Conservation (phyloP, 2,888 invertebrate genomes). For the Halictus ligatus region DNA sequence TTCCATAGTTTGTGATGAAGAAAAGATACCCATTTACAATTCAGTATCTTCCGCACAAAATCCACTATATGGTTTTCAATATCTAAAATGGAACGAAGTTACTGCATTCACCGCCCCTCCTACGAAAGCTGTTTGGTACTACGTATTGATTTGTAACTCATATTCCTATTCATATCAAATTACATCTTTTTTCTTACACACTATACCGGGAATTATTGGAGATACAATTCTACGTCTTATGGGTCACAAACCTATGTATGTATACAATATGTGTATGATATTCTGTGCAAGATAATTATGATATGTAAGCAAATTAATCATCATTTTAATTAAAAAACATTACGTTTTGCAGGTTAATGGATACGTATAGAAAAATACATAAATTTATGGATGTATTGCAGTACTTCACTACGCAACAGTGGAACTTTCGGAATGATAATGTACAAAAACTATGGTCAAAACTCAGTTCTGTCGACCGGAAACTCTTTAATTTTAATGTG, state of each 20-base stretch:
- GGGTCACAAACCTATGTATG: constrained; percentile 88
- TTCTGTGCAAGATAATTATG: too few relatives aligned
- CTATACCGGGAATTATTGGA: constrained; percentile 87
- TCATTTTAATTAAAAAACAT: background rate
- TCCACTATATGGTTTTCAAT: constrained; percentile 91
- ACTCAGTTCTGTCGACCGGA: too few relatives aligned
- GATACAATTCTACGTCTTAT: constrained; percentile 85
- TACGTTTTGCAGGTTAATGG: background rate
- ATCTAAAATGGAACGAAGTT: constrained; percentile 84
- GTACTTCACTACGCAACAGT: background rate
- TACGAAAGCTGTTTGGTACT: constrained; percentile 88
- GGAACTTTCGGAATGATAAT: background rate
- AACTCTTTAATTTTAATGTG: background rate
- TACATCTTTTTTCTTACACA: constrained; percentile 86
- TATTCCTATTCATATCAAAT: constrained; percentile 86
- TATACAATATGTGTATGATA: background rate
- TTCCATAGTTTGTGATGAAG: constrained; percentile 41
- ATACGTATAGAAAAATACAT: background rate
- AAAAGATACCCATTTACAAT: constrained; percentile 91
- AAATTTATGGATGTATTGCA: background rate
- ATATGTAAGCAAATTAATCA: background rate
- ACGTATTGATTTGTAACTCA: constrained; percentile 86
- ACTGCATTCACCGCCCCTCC: constrained; percentile 86
- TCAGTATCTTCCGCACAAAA: constrained; percentile 93
- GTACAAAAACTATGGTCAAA: background rate